These are phyloP conservation scores for Lumbricus terrestris DNA, from an alignment of 2,888 invertebrate species.

Conservation along the genomic window DNA sequence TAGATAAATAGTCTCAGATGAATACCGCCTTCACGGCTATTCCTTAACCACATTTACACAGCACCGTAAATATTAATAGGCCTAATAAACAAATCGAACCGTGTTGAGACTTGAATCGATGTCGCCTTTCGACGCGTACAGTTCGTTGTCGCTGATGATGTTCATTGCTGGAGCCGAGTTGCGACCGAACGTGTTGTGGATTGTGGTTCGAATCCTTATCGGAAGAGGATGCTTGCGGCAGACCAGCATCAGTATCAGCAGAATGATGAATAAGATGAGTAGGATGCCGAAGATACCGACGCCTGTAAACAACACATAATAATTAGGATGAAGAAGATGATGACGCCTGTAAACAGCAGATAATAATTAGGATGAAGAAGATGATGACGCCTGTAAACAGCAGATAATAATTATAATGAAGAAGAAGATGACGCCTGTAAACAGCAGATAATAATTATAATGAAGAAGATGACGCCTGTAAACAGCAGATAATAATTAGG, in stretches of 20 bases:
- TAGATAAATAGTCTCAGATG: neutral
- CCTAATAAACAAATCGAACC: neutral
- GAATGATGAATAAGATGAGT: neutral
- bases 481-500: too few species aligned
- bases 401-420: too few species aligned
- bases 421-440: neutral
- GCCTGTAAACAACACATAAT: neutral
- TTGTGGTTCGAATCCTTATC: neutral
- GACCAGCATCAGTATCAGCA: neutral
- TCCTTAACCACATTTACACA: neutral
- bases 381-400: neutral
- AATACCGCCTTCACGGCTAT: neutral
- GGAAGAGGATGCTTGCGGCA: neutral
- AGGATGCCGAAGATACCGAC: neutral
- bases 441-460: neutral
- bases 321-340: neutral
- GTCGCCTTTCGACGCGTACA: neutral
- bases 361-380: neutral
- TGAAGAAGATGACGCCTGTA: neutral
- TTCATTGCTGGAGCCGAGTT: neutral
- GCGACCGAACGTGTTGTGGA: slow-evolving; percentile 5
- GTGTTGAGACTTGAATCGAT: neutral
- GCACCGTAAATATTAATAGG: neutral
- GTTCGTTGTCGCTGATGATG: slow-evolving; percentile 16
- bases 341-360: neutral